These are phyloP conservation scores for Montipora capricornis DNA, from an alignment of 64 coral and sea anemone species.

Conservation along the genomic window DNA sequence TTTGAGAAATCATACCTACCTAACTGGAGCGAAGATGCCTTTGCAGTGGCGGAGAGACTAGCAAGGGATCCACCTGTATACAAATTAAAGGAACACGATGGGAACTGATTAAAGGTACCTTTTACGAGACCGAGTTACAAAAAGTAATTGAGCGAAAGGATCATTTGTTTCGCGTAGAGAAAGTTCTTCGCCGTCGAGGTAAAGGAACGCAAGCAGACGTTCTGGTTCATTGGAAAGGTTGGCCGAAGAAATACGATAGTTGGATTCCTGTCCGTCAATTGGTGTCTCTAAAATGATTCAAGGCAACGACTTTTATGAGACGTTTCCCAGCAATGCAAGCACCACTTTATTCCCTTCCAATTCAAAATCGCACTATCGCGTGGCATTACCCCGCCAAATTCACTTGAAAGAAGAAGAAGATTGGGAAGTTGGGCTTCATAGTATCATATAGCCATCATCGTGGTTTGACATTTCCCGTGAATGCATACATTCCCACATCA, in stretches of 20 bases:
- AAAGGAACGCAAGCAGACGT: slow-evolving; percentile 6
- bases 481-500: neutral
- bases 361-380: slow-evolving; percentile 8
- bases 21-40: slow-evolving; percentile 34
- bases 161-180: slow-evolving; percentile 45
- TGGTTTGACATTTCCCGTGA: neutral
- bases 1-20: slow-evolving; percentile 46
- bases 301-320: neutral
- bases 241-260: neutral
- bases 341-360: slow-evolving; percentile 9
- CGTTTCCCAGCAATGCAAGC: neutral
- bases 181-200: neutral
- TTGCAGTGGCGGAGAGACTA: slow-evolving; percentile 17
- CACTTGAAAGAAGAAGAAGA: slow-evolving; percentile 8
- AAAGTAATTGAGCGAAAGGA: slow-evolving; percentile 2
- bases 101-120: slow-evolving; percentile 19
- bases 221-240: slow-evolving; percentile 44
- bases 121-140: slow-evolving; percentile 20
- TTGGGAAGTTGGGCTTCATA: neutral
- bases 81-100: slow-evolving; percentile 26
- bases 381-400: slow-evolving; percentile 21
- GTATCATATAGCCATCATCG: neutral
- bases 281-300: neutral
- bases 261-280: slow-evolving; percentile 21
- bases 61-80: slow-evolving; percentile 7